phyloP scores from a whole-genome alignment of 2,888 invertebrate genomes.

The Coenonympha glycerion region DNA sequence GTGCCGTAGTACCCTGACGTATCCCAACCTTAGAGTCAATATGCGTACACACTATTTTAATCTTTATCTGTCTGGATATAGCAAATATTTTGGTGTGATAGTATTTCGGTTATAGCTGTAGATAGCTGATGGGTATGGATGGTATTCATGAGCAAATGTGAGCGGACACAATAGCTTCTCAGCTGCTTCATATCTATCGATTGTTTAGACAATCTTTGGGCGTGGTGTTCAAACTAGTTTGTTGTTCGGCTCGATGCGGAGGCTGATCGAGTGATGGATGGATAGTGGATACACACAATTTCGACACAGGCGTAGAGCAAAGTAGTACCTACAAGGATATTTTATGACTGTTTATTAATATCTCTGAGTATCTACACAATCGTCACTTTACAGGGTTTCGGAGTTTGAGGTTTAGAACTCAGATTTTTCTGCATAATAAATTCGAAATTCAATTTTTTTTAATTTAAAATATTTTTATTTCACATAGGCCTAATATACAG shows the following conservation, averaged over 20 bases:
- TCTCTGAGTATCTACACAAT: too few relatives aligned
- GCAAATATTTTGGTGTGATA: neutral
- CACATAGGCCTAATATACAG: too few relatives aligned
- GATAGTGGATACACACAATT: constrained; percentile 11
- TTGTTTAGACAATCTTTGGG: constrained; percentile 31
- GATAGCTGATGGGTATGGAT: constrained; percentile 10
- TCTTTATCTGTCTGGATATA: neutral
- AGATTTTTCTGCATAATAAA: too few relatives aligned
- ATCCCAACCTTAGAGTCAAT: neutral
- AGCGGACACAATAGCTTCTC: constrained; percentile 31
- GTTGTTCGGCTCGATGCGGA: constrained; percentile 12
- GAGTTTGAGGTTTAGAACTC: too few relatives aligned
- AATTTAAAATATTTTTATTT: too few relatives aligned
- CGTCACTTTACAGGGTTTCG: too few relatives aligned
- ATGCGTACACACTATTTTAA: neutral
- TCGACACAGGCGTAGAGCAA: too few relatives aligned
- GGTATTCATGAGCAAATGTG: constrained; percentile 33
- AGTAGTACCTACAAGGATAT: too few relatives aligned
- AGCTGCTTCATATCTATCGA: constrained; percentile 31
- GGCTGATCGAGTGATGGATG: too few relatives aligned
- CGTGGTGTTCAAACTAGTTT: constrained; percentile 24
- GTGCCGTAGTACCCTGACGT: constrained; percentile 16
- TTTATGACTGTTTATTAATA: too few relatives aligned
- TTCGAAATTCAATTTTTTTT: too few relatives aligned
- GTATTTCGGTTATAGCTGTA: neutral